Conservation (phyloP, 1,140 invertebrate species). For the Spodoptera litura region DNA sequence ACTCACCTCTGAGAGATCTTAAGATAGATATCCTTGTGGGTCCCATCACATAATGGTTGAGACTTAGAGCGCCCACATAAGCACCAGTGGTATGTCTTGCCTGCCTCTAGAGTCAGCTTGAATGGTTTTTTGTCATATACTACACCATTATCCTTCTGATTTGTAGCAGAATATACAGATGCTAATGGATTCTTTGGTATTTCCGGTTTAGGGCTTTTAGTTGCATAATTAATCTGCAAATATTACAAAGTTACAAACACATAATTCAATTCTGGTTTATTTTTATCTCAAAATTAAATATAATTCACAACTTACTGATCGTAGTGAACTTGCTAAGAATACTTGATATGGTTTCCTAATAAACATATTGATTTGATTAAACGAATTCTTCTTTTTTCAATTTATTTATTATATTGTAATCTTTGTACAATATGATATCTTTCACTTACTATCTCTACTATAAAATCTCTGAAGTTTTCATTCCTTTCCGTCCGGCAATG, state of each 20-base stretch:
- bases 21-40: constrained; percentile 92
- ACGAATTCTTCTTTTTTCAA: too few relatives aligned
- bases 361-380: constrained; percentile 5
- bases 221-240: constrained; percentile 64
- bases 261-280: neutral
- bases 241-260: neutral
- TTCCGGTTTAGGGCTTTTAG: constrained; percentile 79
- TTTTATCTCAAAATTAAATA: neutral
- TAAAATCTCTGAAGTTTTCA: too few relatives aligned
- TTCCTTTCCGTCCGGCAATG: too few relatives aligned
- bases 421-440: too few relatives aligned
- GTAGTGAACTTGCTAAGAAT: neutral
- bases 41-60: constrained; percentile 98
- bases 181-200: constrained; percentile 89
- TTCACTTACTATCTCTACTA: too few relatives aligned
- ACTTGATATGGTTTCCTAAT: neutral
- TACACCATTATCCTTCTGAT: constrained; percentile 89
- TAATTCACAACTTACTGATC: constrained; percentile 1
- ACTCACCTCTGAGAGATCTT: constrained; percentile 89
- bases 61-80: constrained; percentile 96
- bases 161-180: constrained; percentile 86
- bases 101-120: constrained; percentile 90
- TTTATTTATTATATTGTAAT: too few relatives aligned
- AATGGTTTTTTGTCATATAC: constrained; percentile 97
- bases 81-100: constrained; percentile 97